Conservation (phyloP, 2,113 vertebrate species). For the Pseudorectes ferrugineus region DNA sequence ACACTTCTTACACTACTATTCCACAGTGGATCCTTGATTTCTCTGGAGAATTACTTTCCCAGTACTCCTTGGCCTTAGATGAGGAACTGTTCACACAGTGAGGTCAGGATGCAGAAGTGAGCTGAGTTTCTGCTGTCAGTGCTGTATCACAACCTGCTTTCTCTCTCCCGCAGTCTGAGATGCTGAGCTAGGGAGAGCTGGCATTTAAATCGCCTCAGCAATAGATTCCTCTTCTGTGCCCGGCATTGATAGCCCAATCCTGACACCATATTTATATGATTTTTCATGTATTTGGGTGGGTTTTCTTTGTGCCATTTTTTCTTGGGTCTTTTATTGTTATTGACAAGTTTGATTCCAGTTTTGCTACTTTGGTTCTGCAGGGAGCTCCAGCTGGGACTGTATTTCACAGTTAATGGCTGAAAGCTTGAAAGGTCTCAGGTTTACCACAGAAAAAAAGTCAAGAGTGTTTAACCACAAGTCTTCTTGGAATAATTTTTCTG, state of each 20-base stretch:
- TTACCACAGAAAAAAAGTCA: conserved; percentile 24
- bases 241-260: background rate
- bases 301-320: background rate
- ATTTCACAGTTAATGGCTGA: conserved; percentile 8
- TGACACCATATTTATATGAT: background rate
- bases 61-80: background rate
- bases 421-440: conserved; percentile 31
- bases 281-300: background rate
- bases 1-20: background rate
- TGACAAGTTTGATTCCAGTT: conserved; percentile 20
- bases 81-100: background rate
- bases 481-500: conserved; percentile 7
- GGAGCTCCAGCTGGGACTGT: background rate
- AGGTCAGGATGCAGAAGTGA: background rate
- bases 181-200: background rate
- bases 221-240: background rate
- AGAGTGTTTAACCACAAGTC: background rate
- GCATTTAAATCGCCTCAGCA: background rate
- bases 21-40: background rate
- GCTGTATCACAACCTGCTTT: background rate
- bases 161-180: background rate
- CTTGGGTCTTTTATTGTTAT: background rate
- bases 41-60: background rate
- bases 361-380: background rate
- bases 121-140: background rate